Conservation (phyloP, 2,113 vertebrate species). For the Sciurus niger region DNA sequence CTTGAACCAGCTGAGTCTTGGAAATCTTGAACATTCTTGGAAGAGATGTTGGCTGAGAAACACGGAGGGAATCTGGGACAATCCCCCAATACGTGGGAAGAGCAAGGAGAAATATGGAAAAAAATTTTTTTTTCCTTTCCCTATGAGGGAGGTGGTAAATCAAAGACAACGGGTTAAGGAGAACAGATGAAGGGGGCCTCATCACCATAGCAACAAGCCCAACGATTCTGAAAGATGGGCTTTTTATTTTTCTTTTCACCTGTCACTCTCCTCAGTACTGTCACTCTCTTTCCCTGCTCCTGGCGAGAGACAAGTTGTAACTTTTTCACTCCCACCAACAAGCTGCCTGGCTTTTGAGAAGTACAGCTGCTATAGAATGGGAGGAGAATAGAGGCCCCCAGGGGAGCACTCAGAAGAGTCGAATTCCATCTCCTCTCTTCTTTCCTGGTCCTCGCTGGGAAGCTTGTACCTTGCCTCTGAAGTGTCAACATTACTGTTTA, state of each 20-base stretch:
- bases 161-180: slow-evolving; percentile 68
- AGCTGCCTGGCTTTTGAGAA: slow-evolving; percentile 85
- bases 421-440: background rate
- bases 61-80: background rate
- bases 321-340: slow-evolving; percentile 90
- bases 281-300: slow-evolving; percentile 74
- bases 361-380: slow-evolving; percentile 77
- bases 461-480: background rate
- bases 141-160: background rate
- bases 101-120: slow-evolving; percentile 41
- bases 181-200: slow-evolving; percentile 76
- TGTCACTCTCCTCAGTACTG: slow-evolving; percentile 86
- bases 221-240: slow-evolving; percentile 74
- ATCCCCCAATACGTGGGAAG: slow-evolving; percentile 11
- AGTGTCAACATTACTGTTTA: background rate
- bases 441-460: background rate
- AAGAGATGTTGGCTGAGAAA: slow-evolving; percentile 41
- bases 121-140: background rate
- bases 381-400: background rate
- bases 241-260: slow-evolving; percentile 86
- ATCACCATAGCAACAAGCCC: slow-evolving; percentile 86
- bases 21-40: slow-evolving; percentile 24
- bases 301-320: slow-evolving; percentile 81
- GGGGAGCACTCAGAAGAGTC: background rate
- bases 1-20: background rate